Evolutionary conservation across 2,797 vertebrate species (phyloP), one percentile per base, ranked within the genome.

Genomic region (Arctocebus calabarensis): DNA sequence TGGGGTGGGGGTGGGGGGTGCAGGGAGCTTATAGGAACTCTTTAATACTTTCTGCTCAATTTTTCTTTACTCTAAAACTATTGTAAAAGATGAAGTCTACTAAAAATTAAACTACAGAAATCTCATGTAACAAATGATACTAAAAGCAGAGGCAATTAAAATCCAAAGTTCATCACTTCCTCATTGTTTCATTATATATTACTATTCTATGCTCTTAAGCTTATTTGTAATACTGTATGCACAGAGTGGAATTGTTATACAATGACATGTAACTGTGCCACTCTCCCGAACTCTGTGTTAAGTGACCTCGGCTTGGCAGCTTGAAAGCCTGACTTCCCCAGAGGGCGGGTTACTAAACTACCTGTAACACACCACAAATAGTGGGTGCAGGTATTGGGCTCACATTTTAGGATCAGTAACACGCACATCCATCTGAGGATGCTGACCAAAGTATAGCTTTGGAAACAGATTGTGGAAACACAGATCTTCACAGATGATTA

Each of bases 41-140:
- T 74, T 59, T 32, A 52, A 52, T 32, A 29, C 17, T 17, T 84
- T 45, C 12, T n/a, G 29, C 17, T 89, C 11, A 55, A 16, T 52
- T 64, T 66, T 68, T 14, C 75, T 86, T 5, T 77, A 89, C 61
- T 13, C 61, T 82, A 83, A 91, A 91, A 48, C 23, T 37, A 6
- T 29, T 87, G 62, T 55, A 59, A 70, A 94, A 85, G 78, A 23
- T 45, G 45, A 74, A 87, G 11, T 52, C 79, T 45, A 34, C 77
- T 84, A 61, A 95, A 96, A 92, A 74, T 37, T 81, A 88, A 93
- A 85, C 81, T 13, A 37, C 45, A 55, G 29, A 93, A 29, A 68
- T 34, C 22, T 64, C 88, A 75, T 34, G 45, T 71, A 59, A 77
- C 37, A 45, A 40, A 62, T 62, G 32, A 11, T 16, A 34, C 66